Conservation (phyloP, 2,888 invertebrate species). For the Tupiocoris notatus region DNA sequence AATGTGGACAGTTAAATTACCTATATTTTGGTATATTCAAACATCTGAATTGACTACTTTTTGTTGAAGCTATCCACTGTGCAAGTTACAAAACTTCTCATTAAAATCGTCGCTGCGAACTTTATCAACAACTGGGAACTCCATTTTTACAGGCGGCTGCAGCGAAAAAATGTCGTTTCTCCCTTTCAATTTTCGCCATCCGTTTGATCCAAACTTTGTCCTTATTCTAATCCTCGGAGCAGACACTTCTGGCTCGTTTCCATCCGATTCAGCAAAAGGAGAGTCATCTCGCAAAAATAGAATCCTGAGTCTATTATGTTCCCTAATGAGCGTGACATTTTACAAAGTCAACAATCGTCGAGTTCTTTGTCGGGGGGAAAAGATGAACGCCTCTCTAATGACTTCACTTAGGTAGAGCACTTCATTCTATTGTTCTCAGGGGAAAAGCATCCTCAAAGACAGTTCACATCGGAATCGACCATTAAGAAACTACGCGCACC, state of each 20-base stretch:
- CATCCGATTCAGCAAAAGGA: not conserved
- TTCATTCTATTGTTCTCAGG: conserved; percentile 18
- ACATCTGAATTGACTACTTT: too few relatives aligned
- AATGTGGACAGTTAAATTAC: too few relatives aligned
- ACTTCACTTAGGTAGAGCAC: conserved; percentile 26
- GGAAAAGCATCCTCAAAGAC: conserved; percentile 5
- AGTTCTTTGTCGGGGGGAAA: conserved; percentile 8
- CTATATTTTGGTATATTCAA: too few relatives aligned
- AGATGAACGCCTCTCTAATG: conserved; percentile 16
- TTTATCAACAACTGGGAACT: too few relatives aligned
- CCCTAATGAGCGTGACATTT: conserved; percentile 21
- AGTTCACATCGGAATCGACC: conserved; percentile 10
- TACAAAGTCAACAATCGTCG: conserved; percentile 23
- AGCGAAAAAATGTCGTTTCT: too few relatives aligned
- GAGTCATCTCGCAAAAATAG: not conserved
- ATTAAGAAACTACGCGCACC: too few relatives aligned
- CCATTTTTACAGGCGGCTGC: too few relatives aligned
- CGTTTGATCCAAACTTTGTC: not conserved
- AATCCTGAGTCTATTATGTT: conserved; percentile 7
- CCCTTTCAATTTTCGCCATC: too few relatives aligned
- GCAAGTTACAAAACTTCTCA: too few relatives aligned
- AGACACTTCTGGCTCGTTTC: not conserved
- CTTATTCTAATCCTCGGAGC: not conserved
- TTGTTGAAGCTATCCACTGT: too few relatives aligned
- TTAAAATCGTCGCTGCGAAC: too few relatives aligned